Conservation (phyloP, 2,888 invertebrate species). For the Clepsis dumicolana region DNA sequence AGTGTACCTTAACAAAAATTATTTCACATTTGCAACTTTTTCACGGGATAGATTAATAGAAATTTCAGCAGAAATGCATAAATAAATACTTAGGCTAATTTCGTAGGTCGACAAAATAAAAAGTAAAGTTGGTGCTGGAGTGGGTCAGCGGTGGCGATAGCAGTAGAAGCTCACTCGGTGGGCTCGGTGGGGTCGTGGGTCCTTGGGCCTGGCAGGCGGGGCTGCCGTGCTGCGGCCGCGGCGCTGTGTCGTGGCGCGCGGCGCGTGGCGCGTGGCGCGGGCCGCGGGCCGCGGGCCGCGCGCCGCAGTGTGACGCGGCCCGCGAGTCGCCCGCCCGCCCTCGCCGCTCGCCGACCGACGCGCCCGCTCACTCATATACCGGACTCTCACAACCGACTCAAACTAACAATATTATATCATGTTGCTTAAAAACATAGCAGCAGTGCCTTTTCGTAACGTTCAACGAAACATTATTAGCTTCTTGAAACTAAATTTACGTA, state of each 20-base stretch:
- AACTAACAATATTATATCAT: slow-evolving; percentile 53
- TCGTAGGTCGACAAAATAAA: too few relatives aligned
- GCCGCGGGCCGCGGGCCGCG: slow-evolving; percentile 67
- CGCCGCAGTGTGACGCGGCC: slow-evolving; percentile 82
- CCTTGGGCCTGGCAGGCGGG: slow-evolving; percentile 29
- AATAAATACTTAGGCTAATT: too few relatives aligned
- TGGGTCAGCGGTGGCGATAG: not conserved
- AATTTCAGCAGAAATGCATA: too few relatives aligned
- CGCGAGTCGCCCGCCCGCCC: slow-evolving; percentile 72
- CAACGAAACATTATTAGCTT: slow-evolving; percentile 30
- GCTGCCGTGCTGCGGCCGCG: slow-evolving; percentile 27
- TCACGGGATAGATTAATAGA: not conserved
- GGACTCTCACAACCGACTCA: slow-evolving; percentile 46
- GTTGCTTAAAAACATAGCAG: slow-evolving; percentile 27
- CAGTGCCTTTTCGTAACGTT: slow-evolving; percentile 33
- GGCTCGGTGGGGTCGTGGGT: not conserved
- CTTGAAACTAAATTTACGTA: slow-evolving; percentile 16
- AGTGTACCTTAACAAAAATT: not conserved
- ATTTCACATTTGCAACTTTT: not conserved
- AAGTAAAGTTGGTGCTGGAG: not conserved
- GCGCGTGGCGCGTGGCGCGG: slow-evolving; percentile 78
- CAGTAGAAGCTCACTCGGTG: not conserved
- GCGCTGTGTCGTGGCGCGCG: slow-evolving; percentile 51
- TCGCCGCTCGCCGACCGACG: slow-evolving; percentile 36
- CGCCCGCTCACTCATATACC: slow-evolving; percentile 46